Evolutionary conservation across 30 jellyfish, hydroid and myxozoan species (phyloP).

Genomic region (Aurelia aurita): DNA sequence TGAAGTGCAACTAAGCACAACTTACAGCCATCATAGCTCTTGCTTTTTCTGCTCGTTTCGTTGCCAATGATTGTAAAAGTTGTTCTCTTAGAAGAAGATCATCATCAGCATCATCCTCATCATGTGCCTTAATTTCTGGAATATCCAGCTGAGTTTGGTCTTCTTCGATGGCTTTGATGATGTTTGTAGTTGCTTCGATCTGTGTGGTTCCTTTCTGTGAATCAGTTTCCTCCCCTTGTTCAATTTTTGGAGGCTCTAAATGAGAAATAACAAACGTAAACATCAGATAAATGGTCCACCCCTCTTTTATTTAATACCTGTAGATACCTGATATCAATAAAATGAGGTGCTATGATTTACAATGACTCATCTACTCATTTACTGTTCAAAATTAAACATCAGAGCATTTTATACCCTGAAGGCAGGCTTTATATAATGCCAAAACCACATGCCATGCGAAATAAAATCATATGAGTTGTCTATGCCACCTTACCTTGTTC

Average conservation of each 20-base stretch:
- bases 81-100: slow-evolving; percentile 66
- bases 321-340: too few relatives aligned
- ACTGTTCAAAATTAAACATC: too few relatives aligned
- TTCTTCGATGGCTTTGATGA: neutral
- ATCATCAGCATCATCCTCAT: slow-evolving; percentile 62
- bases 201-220: neutral
- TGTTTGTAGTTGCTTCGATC: neutral
- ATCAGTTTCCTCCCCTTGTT: neutral
- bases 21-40: slow-evolving; percentile 69
- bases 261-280: too few relatives aligned
- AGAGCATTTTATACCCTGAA: too few relatives aligned
- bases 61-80: slow-evolving; percentile 85
- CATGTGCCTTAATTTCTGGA: neutral
- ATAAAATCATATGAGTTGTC: too few relatives aligned
- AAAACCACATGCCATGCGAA: too few relatives aligned
- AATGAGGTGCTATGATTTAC: too few relatives aligned
- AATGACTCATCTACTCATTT: too few relatives aligned
- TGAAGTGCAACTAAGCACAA: neutral
- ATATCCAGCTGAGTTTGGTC: neutral
- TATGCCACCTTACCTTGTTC: too few relatives aligned
- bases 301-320: too few relatives aligned
- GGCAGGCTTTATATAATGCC: too few relatives aligned
- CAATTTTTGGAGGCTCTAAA: neutral
- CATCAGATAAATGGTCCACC: too few relatives aligned
- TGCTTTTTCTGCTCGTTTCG: slow-evolving; percentile 86